Conservation (phyloP, 2,113 vertebrate species). For the Condylura cristata region DNA sequence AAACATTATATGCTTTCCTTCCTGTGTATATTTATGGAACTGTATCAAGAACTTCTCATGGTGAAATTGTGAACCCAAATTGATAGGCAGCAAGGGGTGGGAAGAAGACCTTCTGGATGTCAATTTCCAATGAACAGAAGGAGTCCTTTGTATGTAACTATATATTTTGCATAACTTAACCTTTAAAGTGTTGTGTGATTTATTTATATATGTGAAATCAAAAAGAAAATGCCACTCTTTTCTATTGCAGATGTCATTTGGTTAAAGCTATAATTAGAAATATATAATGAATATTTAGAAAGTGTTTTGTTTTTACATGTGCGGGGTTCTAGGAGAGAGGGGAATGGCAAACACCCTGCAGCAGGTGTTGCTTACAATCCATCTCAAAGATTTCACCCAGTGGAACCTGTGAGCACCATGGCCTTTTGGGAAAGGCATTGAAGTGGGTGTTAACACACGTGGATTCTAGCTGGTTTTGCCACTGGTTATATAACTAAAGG, state of each 20-base stretch:
- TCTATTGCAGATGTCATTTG: conserved; percentile 83
- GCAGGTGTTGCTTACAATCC: conserved; percentile 52
- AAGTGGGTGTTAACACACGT: not conserved
- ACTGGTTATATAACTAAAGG: not conserved
- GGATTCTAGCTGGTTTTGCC: not conserved
- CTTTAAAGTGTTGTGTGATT: conserved; percentile 87
- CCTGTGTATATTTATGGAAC: conserved; percentile 73
- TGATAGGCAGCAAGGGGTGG: conserved; percentile 66
- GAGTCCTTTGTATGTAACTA: conserved; percentile 76
- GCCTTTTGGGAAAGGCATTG: conserved; percentile 1
- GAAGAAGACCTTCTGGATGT: conserved; percentile 82
- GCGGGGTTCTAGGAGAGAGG: not conserved
- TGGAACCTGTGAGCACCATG: not conserved
- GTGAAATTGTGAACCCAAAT: conserved; percentile 59
- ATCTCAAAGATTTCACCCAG: not conserved
- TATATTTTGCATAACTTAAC: conserved; percentile 87
- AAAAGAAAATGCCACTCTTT: conserved; percentile 85
- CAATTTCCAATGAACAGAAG: conserved; percentile 67
- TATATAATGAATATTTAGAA: conserved; percentile 45
- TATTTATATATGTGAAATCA: conserved; percentile 82
- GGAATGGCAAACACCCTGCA: conserved; percentile 1
- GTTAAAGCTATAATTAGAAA: conserved; percentile 79
- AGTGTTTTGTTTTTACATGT: conserved; percentile 27
- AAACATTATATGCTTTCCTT: conserved; percentile 41
- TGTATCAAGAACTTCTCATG: conserved; percentile 68